phyloP scores from a whole-genome alignment of 2,113 vertebrate species.

The Oreochromis tanganicae region DNA sequence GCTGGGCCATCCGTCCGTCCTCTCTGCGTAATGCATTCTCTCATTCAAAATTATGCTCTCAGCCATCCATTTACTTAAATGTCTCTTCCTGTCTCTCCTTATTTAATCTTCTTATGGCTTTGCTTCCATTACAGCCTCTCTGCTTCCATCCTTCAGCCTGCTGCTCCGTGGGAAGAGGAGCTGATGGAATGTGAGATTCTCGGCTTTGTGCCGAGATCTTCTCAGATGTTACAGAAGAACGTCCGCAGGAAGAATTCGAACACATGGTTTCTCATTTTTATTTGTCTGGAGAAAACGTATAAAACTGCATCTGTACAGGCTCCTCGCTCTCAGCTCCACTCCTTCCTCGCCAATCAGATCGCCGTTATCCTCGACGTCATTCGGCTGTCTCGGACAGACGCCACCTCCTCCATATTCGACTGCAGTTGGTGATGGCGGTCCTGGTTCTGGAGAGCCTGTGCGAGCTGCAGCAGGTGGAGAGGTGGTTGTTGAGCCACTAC shows the following conservation, averaged over 20 bases:
- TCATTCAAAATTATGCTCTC: slow-evolving; percentile 18
- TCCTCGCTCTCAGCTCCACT: fast-evolving
- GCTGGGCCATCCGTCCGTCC: not conserved
- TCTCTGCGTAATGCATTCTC: slow-evolving; percentile 8
- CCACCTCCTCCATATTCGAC: not conserved
- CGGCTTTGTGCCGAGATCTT: not conserved
- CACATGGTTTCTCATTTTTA: not conserved
- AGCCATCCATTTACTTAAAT: slow-evolving; percentile 52
- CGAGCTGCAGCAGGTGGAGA: not conserved
- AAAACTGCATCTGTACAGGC: not conserved
- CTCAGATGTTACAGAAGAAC: not conserved
- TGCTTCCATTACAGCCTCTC: not conserved
- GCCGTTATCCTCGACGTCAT: fast-evolving
- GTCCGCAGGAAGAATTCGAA: fast-evolving
- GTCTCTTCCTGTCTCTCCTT: slow-evolving; percentile 24
- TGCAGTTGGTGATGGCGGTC: not conserved
- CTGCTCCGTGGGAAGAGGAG: not conserved
- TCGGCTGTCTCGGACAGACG: not conserved
- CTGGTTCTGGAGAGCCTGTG: not conserved
- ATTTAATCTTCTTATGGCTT: slow-evolving; percentile 28
- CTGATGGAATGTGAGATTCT: not conserved
- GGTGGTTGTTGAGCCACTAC: not conserved
- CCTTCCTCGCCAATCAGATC: not conserved
- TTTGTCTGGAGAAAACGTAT: not conserved
- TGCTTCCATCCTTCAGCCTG: not conserved